Evolutionary conservation across 2,888 invertebrate genomes (phyloP), one percentile per base, ranked within the genome.

Genomic region (Cosmia trapezina): DNA sequence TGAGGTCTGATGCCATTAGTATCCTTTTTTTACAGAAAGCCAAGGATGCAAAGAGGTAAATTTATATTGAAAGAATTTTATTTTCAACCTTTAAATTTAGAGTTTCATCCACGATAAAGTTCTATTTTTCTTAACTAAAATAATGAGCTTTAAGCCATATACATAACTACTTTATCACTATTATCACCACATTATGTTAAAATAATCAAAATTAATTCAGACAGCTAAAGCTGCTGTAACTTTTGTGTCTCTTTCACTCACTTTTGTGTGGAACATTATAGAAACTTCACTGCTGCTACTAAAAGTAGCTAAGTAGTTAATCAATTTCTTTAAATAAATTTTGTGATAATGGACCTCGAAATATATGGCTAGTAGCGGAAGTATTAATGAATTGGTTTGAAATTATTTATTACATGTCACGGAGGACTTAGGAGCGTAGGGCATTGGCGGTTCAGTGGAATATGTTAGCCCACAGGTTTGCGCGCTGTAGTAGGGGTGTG

Each of bases 1-100:
- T 97, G 0, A 96, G 98, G 60, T 97, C 98, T 67, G 98, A 98
- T 91, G 97, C 97, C 0, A 92, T 98, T 2, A 96, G 95, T 64
- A 96, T 97, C 0, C 81, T 98, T 4, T 97, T 97, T 68, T 88
- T 98, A 14, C 98, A 98, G 91, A 97, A 96, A 83, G 96, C 95
- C 43, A 94, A 96, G 49, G 93, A 96, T 80, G 97, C 97, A 0
- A 97, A 96, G 65, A 94, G 92, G 93, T 92, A 96, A 73, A 84
- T 56, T 51, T n/a, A 8, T 47, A 47, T 47, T n/a, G n/a, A n/a
- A n/a, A n/a, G n/a, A n/a, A n/a, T 6, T 1, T 47, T 17, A 17
- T 8, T 49, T 19, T 51, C 11, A 51, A 51, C 6, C 2, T n/a
- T 33, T 67, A 14, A n/a, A n/a, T n/a, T n/a, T n/a, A n/a, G n/a